A percentile compares a stretch with the other conserved stretches of the same genome.
Conservation (phyloP, 2,113 vertebrate species). For the Ornithorhynchus anatinus region DNA sequence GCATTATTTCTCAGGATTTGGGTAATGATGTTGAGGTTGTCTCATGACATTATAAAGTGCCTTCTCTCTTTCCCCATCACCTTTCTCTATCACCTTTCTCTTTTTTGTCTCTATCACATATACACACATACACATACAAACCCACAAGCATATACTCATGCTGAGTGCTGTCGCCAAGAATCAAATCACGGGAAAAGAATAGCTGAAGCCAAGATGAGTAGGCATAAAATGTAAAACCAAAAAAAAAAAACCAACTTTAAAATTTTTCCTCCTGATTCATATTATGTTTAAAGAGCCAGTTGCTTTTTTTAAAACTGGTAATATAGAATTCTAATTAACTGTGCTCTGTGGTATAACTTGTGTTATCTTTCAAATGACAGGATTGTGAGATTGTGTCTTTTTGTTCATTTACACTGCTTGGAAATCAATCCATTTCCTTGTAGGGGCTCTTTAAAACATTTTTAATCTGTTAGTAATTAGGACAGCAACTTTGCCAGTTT, state of each 20-base stretch:
- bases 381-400: background rate
- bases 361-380: background rate
- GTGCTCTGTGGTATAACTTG: fast-evolving
- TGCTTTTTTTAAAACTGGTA: background rate
- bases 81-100: too few species aligned
- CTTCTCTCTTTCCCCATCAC: background rate
- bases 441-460: too few species aligned
- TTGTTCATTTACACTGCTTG: background rate
- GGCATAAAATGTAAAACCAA: too few species aligned
- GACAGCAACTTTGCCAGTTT: too few species aligned
- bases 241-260: too few species aligned
- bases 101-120: too few species aligned
- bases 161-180: too few species aligned
- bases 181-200: too few species aligned
- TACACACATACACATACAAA: too few species aligned
- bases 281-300: background rate
- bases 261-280: background rate
- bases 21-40: slow-evolving; percentile 7
- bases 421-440: background rate
- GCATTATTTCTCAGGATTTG: background rate
- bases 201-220: too few species aligned
- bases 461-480: background rate
- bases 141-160: too few species aligned
- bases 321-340: background rate
- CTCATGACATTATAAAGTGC: background rate